Base-by-base conservation (phyloP, 2,797 vertebrate species). In the Kryptolebias ocellatus region DNA sequence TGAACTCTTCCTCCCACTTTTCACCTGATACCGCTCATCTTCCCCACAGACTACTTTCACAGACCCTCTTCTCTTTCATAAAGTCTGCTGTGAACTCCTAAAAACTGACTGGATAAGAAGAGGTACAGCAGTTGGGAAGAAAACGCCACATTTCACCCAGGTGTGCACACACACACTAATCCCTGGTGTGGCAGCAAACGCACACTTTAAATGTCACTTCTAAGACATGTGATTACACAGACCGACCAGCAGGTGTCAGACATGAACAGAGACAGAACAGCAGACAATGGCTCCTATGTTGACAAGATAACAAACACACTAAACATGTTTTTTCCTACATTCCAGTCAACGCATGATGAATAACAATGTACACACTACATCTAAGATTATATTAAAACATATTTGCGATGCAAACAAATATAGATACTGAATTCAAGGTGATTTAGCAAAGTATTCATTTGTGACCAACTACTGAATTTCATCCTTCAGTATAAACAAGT, bases 211-310 rank as follows among this genome's bases (percentile, higher is more conserved):
- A 50, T 28, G 42, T 52, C n/a, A 0, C 18, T 51, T 61, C 20
- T n/a, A 20, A 28, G 20, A 18, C 5, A n/a, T 9, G 68, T 51
- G n/a, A 67, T 78, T 27, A 0, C 77, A 52, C 17, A 14, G 12
- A n/a, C 0, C 71, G 29, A 77, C 81, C 89, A 90, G 79, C 67
- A 90, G 91, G 81, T 72, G 90, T 85, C 87, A 53, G 62, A 81
- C 54, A 72, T 14, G 0, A 79, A 65, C 57, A 76, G 17, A 51
- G 2, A 12, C n/a, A 3, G 18, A 60, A 2, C 44, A 39, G 49
- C 7, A 70, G 27, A 18, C 27, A 42, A 60, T 37, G 10, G 29
- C 2, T 46, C 20, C 42, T 39, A 11, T 31, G 52, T 29, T 52
- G 20, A 52, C 24, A 52, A 1, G 27, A 3, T 34, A 65, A 20